Base-by-base conservation (phyloP, 2,113 vertebrate genomes). In the Atractosteus spatula region DNA sequence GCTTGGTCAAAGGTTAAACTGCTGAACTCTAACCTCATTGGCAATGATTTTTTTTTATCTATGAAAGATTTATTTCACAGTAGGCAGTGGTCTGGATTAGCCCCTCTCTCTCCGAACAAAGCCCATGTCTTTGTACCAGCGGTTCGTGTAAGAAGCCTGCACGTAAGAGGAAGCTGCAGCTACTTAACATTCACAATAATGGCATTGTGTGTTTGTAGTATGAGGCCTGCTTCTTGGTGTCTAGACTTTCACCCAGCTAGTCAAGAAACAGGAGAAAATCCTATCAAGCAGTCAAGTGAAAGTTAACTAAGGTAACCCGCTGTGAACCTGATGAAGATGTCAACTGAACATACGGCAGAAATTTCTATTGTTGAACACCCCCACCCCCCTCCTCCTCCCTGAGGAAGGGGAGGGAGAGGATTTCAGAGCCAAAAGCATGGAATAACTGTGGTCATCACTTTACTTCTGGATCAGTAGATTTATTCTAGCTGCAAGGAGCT, bases 301-400 rank as follows among this genome's bases (percentile, higher is more conserved):
- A 96, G 95, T 91, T 93, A 92, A 96, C 94, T 93, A 94, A 96
- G 91, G 93, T 91, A 89, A 85, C 97, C 96, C 93, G 96, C 93
- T 91, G 96, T 91, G 97, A 95, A 95, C 93, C 94, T 95, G 96
- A 97, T 97, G 94, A 97, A 96, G 94, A 98, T 90, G 94, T 94
- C 93, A 96, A 95, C 89, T 87, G 92, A 95, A 95, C 96, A 96
- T 94, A 97, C 87, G 95, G 96, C 89, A 91, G 92, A 96, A 94
- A 94, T 91, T 90, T 91, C 91, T 88, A 94, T 95, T 97, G 94
- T 95, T 93, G 90, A 91, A 91, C 85, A 88, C 79, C 86, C 87
- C 83, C 83, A 83, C 76, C 17, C 82, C 56, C 16, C 55, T 85
- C 41, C 80, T 80, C 73, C 68, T 85, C 79, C 77, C 80, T 85